phyloP scores from a whole-genome alignment of 2,797 vertebrate genomes.

The Astyanax mexicanus region DNA sequence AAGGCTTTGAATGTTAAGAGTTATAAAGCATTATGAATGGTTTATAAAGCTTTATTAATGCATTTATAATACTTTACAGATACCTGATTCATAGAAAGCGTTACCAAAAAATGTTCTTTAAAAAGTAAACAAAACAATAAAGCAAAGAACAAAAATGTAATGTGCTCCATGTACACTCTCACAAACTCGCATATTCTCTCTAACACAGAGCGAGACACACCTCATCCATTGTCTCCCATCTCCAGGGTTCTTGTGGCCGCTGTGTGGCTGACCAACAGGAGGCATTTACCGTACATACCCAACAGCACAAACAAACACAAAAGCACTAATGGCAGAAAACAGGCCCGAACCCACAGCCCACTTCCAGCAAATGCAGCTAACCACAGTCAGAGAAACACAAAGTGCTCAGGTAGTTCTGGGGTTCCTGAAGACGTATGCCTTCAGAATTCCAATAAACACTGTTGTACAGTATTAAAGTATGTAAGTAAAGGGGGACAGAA shows the following conservation, averaged over 20 bases:
- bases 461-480: too few species aligned
- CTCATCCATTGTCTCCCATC: conserved; percentile 71
- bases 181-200: conserved; percentile 20
- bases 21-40: too few species aligned
- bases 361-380: conserved; percentile 76
- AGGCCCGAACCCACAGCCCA: conserved; percentile 81
- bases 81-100: too few species aligned
- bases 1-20: too few species aligned
- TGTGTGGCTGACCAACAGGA: conserved; percentile 72
- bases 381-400: conserved; percentile 75
- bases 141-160: neutral
- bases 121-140: conserved; percentile 19
- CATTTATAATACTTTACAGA: too few species aligned
- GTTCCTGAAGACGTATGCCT: neutral
- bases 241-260: conserved; percentile 76
- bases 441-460: conserved; percentile 42
- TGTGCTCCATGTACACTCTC: neutral
- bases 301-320: conserved; percentile 71
- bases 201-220: conserved; percentile 45
- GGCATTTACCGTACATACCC: conserved; percentile 80
- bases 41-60: too few species aligned
- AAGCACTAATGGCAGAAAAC: conserved; percentile 77
- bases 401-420: conserved; percentile 72
- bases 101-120: too few species aligned
- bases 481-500: neutral